Percentiles rank a stretch among this genome's conserved stretches.
Conservation (phyloP, 1,140 invertebrate species). For the Bombus soroeensis region DNA sequence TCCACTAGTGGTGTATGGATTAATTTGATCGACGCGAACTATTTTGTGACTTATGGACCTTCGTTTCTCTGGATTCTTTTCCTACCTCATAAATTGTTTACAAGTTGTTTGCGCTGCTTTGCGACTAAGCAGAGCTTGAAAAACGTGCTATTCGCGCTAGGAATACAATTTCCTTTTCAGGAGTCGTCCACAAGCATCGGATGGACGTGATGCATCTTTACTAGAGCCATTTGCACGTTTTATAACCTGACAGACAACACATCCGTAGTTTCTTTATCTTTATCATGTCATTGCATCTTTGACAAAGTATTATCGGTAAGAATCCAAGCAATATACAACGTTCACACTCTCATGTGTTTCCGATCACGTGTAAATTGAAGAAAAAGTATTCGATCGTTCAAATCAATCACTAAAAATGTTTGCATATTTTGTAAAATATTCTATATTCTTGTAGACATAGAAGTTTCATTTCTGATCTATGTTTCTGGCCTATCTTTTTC, state of each 20-base stretch:
- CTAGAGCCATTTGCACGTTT: slow-evolving; percentile 53
- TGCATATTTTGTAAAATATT: slow-evolving; percentile 30
- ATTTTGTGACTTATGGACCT: slow-evolving; percentile 42
- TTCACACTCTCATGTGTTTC: background rate
- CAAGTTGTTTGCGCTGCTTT: slow-evolving; percentile 37
- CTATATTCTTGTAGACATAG: slow-evolving; percentile 13
- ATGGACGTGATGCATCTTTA: slow-evolving; percentile 44
- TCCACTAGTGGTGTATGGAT: background rate
- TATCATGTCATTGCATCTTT: slow-evolving; percentile 69
- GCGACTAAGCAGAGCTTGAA: background rate
- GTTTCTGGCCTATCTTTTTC: background rate
- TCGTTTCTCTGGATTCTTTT: slow-evolving; percentile 40
- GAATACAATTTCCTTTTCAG: slow-evolving; percentile 38
- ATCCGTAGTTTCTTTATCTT: slow-evolving; percentile 34
- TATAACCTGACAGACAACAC: slow-evolving; percentile 72
- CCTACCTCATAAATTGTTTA: slow-evolving; percentile 60
- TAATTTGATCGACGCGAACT: slow-evolving; percentile 39
- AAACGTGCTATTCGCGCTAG: slow-evolving; percentile 28
- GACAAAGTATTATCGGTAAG: slow-evolving; percentile 66
- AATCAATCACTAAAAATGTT: background rate
- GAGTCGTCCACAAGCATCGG: slow-evolving; percentile 11
- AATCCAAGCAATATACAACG: background rate
- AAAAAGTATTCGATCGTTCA: background rate
- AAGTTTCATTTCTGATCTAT: slow-evolving; percentile 3
- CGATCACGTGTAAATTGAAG: background rate